Conservation (phyloP, 2,113 vertebrate genomes). For the Xerus inauris region DNA sequence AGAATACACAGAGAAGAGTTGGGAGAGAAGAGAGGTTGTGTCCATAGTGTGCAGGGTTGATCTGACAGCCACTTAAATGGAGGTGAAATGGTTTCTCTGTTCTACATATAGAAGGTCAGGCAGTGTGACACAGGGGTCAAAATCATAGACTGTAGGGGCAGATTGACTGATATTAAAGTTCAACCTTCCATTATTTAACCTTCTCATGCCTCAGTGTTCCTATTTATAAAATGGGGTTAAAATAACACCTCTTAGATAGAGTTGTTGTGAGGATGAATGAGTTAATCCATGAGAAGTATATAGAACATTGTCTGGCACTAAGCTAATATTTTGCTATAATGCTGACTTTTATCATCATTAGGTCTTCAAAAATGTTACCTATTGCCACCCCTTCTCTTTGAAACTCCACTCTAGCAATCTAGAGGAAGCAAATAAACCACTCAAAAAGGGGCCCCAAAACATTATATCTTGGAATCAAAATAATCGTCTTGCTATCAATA, state of each 20-base stretch:
- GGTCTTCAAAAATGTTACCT: neutral
- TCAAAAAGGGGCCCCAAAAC: neutral
- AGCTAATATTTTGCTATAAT: neutral
- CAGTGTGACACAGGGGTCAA: neutral
- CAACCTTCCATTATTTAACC: neutral
- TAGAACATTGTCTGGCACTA: neutral
- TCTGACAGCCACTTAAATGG: neutral
- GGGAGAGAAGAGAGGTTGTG: neutral
- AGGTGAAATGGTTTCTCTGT: neutral
- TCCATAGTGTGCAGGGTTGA: neutral
- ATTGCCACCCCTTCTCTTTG: neutral
- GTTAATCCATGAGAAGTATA: neutral
- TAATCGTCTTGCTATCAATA: neutral
- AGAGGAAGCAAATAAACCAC: neutral
- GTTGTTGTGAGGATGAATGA: neutral
- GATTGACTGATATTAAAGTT: neutral
- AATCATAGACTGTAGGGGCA: neutral
- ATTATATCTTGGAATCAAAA: neutral
- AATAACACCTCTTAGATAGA: neutral
- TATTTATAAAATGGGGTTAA: neutral
- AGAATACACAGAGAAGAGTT: rapidly evolving
- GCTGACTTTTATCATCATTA: neutral
- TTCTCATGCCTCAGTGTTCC: neutral
- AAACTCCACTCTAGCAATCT: neutral
- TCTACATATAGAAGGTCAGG: neutral